Evolutionary conservation across 64 coral and sea anemone genomes (phyloP).

Genomic region (Pocillopora verrucosa): DNA sequence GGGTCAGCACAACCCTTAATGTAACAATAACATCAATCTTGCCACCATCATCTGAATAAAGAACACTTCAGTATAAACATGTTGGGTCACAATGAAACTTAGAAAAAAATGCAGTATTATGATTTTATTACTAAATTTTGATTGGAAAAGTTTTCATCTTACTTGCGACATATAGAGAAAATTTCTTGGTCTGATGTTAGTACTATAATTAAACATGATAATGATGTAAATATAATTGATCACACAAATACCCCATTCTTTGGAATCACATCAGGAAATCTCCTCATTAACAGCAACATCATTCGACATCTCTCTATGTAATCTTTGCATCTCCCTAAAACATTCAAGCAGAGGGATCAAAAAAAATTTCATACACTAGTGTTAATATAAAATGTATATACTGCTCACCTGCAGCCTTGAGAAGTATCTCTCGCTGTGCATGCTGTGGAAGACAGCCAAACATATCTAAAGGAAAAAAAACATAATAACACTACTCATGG

Average conservation of each 20-base stretch:
- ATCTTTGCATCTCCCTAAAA: conserved; percentile 83
- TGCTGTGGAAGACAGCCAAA: conserved; percentile 87
- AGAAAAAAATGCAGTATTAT: too few species aligned
- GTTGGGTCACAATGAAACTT: too few species aligned
- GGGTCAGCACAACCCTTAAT: too few species aligned
- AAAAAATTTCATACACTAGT: background rate
- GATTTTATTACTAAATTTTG: too few species aligned
- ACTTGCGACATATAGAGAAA: too few species aligned
- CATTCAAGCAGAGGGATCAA: background rate
- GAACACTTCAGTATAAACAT: too few species aligned
- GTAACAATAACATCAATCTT: too few species aligned
- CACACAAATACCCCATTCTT: conserved; percentile 83
- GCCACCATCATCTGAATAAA: too few species aligned
- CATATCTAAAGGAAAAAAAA: conserved; percentile 76
- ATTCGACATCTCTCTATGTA: conserved; percentile 96
- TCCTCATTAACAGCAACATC: conserved; percentile 91
- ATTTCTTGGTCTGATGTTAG: too few species aligned
- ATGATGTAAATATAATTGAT: background rate
- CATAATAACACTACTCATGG: background rate
- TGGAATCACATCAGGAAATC: conserved; percentile 93
- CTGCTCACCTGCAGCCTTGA: conserved; percentile 79
- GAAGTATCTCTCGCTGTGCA: conserved; percentile 88
- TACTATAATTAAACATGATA: too few species aligned
- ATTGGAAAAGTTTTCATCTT: too few species aligned
- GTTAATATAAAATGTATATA: background rate